Base-by-base conservation (phyloP, 1,140 invertebrate species). In the Zaprionus davidi region DNA sequence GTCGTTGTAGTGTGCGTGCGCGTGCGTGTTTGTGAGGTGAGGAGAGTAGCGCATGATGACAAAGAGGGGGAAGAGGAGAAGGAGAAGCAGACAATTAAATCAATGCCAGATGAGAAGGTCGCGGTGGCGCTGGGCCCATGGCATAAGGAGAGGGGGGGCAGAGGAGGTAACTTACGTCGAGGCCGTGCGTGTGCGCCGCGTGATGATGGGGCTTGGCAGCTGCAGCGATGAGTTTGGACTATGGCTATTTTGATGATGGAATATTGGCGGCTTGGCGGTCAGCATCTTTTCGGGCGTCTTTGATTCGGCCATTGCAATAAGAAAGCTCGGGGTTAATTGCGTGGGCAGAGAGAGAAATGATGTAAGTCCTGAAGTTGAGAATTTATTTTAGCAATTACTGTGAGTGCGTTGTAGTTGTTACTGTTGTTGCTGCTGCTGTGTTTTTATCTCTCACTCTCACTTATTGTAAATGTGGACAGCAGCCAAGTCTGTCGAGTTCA, bases 201-300 rank as follows among this genome's bases (percentile, higher is more conserved):
- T 97, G 51, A 97, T 96, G 79, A 97, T 95, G 15, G 96, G 96
- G 92, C 96, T 97, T 15, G 96, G 96, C 76, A 97, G 91, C 82
- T 94, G 94, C 62, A 95, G 93, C 77, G 94, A 93, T 44, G 93
- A 92, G 79, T 91, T 86, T 46, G 91, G 91, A 57, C 91, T 92
- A 58, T 92, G 87, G 80, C 82, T 84, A 68, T 85, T 92, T 31
- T 85, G 87, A 59, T 88, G 87, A 59, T 88, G 87, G 55, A 75
- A 84, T 17, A 91, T 26, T 44, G 91, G 91, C 28, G 91, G 91
- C 64, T 90, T 92, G 44, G 85, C 77, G 36, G 91, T 70, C 55
- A 88, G 75, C 79, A 88, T 79, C 67, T 92, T 92, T 64, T 92
- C 91, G 38, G 91, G 91, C 31, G 91, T 91, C 71, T 81, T 86